These are phyloP conservation scores for Dryomyza anilis DNA, from an alignment of 2,888 invertebrate species.

Conservation along the genomic window DNA sequence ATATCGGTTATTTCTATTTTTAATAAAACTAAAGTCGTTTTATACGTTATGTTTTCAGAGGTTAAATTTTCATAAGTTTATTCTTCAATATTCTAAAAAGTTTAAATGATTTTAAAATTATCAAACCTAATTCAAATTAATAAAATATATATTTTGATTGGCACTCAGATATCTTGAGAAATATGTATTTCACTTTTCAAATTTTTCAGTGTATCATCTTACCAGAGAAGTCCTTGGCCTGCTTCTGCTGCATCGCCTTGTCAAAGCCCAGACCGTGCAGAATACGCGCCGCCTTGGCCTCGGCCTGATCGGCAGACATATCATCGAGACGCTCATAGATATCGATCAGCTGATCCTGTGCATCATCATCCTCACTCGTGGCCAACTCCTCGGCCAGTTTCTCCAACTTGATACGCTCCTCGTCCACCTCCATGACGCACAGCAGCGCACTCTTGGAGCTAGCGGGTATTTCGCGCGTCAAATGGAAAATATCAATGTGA, in stretches of 20 bases:
- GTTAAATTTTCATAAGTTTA: too few species aligned
- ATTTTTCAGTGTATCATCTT: too few species aligned
- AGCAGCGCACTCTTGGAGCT: constrained; percentile 93
- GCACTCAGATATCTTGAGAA: too few species aligned
- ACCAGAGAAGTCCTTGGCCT: constrained; percentile 82
- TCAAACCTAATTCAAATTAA: not conserved
- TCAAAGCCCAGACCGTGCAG: constrained; percentile 96
- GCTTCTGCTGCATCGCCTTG: constrained; percentile 81
- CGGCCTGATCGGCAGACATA: constrained; percentile 93
- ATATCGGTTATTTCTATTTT: too few species aligned
- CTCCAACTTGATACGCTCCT: constrained; percentile 89
- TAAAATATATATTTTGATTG: not conserved
- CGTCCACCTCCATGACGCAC: constrained; percentile 98
- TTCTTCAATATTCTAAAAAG: too few species aligned
- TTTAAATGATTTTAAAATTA: not conserved
- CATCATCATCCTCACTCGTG: constrained; percentile 85
- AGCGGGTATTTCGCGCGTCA: constrained; percentile 97
- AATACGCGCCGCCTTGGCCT: constrained; percentile 91
- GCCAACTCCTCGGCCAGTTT: constrained; percentile 89
- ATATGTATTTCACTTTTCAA: too few species aligned
- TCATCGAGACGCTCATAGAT: constrained; percentile 97
- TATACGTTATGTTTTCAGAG: too few species aligned
- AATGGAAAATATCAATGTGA: constrained; percentile 96
- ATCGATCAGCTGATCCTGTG: constrained; percentile 96
- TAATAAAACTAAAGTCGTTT: too few species aligned